Conservation (phyloP, 2,888 invertebrate genomes). For the Lepidocyrtinus sp. region DNA sequence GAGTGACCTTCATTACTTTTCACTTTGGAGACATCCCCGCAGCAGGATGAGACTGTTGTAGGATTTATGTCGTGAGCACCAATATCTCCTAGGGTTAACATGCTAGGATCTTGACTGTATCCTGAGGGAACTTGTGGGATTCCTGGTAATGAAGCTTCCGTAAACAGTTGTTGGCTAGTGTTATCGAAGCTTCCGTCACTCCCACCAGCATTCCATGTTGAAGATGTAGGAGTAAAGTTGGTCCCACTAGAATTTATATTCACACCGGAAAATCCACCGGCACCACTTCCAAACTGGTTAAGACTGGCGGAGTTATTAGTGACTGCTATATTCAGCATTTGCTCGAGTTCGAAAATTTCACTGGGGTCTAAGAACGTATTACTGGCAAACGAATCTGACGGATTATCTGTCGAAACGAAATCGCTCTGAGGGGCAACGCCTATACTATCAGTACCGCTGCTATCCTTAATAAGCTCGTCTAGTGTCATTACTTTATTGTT, state of each 20-base stretch:
- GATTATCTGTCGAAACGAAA: not conserved
- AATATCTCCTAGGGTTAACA: too few relatives aligned
- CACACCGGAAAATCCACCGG: too few relatives aligned
- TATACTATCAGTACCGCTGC: slow-evolving; percentile 17
- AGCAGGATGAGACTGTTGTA: slow-evolving; percentile 12
- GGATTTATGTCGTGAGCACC: too few relatives aligned
- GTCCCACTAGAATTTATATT: not conserved
- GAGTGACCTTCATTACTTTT: slow-evolving; percentile 20
- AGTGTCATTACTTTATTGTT: slow-evolving; percentile 66
- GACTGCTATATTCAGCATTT: slow-evolving; percentile 63
- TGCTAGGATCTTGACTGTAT: too few relatives aligned
- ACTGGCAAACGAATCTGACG: not conserved
- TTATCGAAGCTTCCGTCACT: not conserved
- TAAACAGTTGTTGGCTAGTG: slow-evolving; percentile 14
- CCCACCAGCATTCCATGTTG: slow-evolving; percentile 13
- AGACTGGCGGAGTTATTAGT: slow-evolving; percentile 34
- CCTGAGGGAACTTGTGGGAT: slow-evolving; percentile 18
- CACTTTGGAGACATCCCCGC: not conserved
- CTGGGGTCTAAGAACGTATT: slow-evolving; percentile 52
- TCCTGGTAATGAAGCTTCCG: too few relatives aligned
- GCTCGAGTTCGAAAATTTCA: slow-evolving; percentile 67
- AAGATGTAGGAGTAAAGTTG: slow-evolving; percentile 1
- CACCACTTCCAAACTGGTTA: too few relatives aligned
- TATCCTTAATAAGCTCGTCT: slow-evolving; percentile 62
- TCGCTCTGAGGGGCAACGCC: not conserved